phyloP scores from a whole-genome alignment of 2,113 vertebrate species.

The Elephas maximus region DNA sequence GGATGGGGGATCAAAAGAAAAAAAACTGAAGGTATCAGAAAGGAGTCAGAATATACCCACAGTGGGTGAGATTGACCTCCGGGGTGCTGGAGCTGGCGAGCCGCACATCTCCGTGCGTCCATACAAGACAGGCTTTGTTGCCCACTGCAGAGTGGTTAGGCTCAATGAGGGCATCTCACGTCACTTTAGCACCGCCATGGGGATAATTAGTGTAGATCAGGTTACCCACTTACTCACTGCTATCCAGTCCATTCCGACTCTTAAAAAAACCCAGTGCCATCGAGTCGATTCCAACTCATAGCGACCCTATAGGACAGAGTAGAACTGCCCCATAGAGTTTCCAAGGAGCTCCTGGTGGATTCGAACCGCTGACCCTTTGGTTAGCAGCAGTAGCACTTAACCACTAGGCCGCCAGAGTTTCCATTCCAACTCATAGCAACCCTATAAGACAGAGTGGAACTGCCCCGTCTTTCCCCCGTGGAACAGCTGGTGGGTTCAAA shows the following conservation, averaged over 20 bases:
- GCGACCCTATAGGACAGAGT: too few species aligned
- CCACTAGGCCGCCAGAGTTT: neutral
- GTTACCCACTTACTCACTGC: too few species aligned
- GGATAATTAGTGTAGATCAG: neutral
- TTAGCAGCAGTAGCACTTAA: neutral
- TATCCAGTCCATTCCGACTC: too few species aligned
- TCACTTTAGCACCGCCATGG: rapidly evolving
- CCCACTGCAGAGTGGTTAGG: rapidly evolving
- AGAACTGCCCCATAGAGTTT: too few species aligned
- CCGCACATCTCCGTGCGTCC: neutral
- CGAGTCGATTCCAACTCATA: too few species aligned
- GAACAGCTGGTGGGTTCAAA: too few species aligned
- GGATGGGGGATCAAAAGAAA: neutral
- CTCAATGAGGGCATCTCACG: rapidly evolving
- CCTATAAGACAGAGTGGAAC: too few species aligned
- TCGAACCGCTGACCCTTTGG: neutral
- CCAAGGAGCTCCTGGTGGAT: too few species aligned
- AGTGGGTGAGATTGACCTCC: neutral
- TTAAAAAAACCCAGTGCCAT: too few species aligned
- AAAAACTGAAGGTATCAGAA: neutral
- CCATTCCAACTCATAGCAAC: too few species aligned
- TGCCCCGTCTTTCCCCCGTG: too few species aligned
- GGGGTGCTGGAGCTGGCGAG: neutral
- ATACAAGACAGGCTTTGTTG: rapidly evolving
- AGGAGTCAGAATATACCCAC: neutral